Evolutionary conservation across 1,140 invertebrate species (phyloP), one percentile per base, ranked within the genome.

Genomic region (Aphaenogaster rudis): DNA sequence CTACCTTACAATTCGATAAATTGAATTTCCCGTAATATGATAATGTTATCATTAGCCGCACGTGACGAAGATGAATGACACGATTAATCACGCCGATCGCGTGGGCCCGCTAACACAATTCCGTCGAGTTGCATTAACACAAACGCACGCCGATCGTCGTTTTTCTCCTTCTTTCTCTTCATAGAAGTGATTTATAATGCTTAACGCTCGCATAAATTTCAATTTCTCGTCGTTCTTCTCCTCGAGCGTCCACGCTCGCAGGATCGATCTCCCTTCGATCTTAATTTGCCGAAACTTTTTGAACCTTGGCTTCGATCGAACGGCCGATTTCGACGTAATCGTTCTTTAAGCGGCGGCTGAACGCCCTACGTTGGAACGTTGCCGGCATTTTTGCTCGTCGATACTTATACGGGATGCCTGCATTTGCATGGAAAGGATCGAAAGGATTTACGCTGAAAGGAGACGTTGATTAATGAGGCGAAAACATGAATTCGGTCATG

Each of bases 1-100:
- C 52, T 78, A 36, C 76, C 76, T 63, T 59, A 50, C 88, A 52
- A 87, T 89, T 45, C 88, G 88, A 86, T 87, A 84, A 90, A 90
- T 90, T 90, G 86, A 90, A 90, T 90, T 89, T 90, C 79, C 88
- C 78, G 79, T 84, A 90, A 90, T 67, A 85, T 88, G 89, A 90
- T 90, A 90, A 90, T 90, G 79, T 90, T 90, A 90, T 90, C 88
- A 72, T 82, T 87, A 78, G n/a, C 61, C 36, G 71, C 66, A 71
- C 74, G 36, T 69, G 88, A 90, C 80, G 74, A 90, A 85, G 89
- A 90, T 80, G 88, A 88, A 90, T 88, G 89, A 90, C 69, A 63
- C 80, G 76, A 90, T 90, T 87, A 87, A 90, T 90, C 89, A 90
- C 57, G 79, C 52, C 50, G 77, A 90, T 87, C 88, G 67, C 88